Conservation (phyloP, 1,140 invertebrate genomes). For the Linepithema humile region DNA sequence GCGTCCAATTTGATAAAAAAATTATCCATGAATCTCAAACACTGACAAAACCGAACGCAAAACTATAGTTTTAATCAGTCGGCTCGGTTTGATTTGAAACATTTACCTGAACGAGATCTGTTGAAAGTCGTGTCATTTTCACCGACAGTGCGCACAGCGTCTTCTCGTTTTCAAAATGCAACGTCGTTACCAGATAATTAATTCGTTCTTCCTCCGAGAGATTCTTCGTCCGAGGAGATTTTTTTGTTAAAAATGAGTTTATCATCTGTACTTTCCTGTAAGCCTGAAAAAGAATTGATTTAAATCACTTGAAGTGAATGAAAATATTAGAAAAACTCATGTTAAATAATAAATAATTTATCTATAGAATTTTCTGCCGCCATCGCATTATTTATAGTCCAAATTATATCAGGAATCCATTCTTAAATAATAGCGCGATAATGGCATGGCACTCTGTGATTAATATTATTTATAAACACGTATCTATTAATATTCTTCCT, state of each 20-base stretch:
- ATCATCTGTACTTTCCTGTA: conserved; percentile 23
- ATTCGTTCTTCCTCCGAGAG: neutral
- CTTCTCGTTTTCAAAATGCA: conserved; percentile 66
- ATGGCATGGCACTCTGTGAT: too few species aligned
- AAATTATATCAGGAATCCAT: too few species aligned
- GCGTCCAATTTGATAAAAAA: too few species aligned
- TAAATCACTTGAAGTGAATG: neutral
- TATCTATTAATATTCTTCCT: neutral
- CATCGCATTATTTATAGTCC: too few species aligned
- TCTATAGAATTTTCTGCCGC: too few species aligned
- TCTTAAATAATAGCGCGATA: too few species aligned
- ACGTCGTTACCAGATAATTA: conserved; percentile 32
- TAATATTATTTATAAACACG: too few species aligned
- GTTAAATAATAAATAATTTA: neutral
- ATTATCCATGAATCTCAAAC: too few species aligned
- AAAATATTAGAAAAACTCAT: neutral
- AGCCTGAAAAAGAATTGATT: conserved; percentile 49
- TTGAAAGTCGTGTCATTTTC: conserved; percentile 65
- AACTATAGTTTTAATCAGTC: neutral
- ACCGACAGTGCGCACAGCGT: conserved; percentile 62
- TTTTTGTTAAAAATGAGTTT: neutral
- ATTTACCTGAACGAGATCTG: conserved; percentile 69
- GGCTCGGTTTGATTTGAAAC: neutral
- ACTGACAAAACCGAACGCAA: too few species aligned
- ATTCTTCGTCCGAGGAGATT: conserved; percentile 15